Evolutionary conservation across 2,113 vertebrate genomes (phyloP), one percentile per base, ranked within the genome.

Genomic region (Cebidichthys violaceus): DNA sequence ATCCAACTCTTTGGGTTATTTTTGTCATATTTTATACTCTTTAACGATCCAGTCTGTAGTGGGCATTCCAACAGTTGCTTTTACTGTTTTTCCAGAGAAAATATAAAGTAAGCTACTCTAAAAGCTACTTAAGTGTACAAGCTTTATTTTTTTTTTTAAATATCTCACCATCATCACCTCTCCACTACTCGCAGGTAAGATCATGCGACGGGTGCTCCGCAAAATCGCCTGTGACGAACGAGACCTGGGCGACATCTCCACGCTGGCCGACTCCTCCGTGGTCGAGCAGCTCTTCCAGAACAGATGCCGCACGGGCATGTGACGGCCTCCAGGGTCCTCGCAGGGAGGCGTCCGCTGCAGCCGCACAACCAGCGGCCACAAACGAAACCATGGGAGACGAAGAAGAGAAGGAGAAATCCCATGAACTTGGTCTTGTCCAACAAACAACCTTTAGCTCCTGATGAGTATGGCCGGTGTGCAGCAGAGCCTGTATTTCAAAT

Each of bases 211-310:
- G 11, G 93, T 99, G 39, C 93, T 99, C 57, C 94, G 96, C 66
- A 97, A 99, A 90, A 98, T 99, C 35, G 98, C 98, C 83, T 92
- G 95, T n/a, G 95, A 97, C 5, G 97, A 99, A 81, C 95, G 82
- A 0, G 97, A 99, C 57, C 84, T 99, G 69, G 98, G 98, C 10
- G 98, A 99, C 77, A 88, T 93, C 64, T 99, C 98, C 65, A 99
- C 98, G 10, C 92, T 99, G 85, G 97, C 97, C 17, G 96, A 99
- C 94, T 95, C 95, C 0, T 93, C 96, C 0, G 94, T 99, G 75
- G 94, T 99, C 66, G 95, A 94, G 57, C 96, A 97, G 18, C 97
- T 99, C 59, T 99, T 99, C 94, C 92, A 87, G 75, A 95, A 95
- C 94, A 94, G 98, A 73, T 97, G 97, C 92, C 83, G 92, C 90